A percentile compares a stretch with the other conserved stretches of the same genome.
Conservation (phyloP, 2,113 vertebrate species). For the Heloderma charlesbogerti region DNA sequence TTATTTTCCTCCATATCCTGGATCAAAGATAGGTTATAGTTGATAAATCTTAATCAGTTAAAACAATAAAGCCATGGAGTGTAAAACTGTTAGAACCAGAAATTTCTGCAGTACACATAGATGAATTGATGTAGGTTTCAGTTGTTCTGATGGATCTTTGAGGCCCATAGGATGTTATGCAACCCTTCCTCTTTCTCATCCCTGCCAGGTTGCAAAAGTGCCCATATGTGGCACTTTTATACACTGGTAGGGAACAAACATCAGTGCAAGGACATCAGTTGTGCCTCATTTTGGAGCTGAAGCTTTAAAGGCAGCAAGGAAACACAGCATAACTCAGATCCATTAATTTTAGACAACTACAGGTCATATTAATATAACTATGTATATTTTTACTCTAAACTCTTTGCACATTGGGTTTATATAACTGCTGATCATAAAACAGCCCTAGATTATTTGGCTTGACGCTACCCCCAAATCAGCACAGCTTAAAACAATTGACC, state of each 20-base stretch:
- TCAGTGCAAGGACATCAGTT: neutral
- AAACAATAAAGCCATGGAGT: neutral
- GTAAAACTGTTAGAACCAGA: neutral
- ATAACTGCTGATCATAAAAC: neutral
- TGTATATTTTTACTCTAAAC: neutral
- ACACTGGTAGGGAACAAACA: neutral
- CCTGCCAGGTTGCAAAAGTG: neutral
- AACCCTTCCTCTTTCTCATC: neutral
- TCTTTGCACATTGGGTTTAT: neutral
- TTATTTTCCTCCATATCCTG: neutral
- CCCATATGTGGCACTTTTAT: neutral
- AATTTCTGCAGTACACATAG: neutral
- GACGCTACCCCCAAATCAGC: neutral
- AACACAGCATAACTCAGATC: neutral
- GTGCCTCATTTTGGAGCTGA: neutral
- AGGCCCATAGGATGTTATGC: neutral
- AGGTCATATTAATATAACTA: neutral
- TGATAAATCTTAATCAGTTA: neutral
- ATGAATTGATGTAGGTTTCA: neutral
- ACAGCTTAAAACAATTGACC: neutral
- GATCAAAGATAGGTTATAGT: neutral
- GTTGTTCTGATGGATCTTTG: neutral
- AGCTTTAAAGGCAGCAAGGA: neutral
- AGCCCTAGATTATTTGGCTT: slow-evolving; percentile 2
- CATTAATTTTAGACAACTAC: neutral